Base-by-base conservation (phyloP, 2,797 vertebrate genomes). In the Pseudotriccus pelzelni region DNA sequence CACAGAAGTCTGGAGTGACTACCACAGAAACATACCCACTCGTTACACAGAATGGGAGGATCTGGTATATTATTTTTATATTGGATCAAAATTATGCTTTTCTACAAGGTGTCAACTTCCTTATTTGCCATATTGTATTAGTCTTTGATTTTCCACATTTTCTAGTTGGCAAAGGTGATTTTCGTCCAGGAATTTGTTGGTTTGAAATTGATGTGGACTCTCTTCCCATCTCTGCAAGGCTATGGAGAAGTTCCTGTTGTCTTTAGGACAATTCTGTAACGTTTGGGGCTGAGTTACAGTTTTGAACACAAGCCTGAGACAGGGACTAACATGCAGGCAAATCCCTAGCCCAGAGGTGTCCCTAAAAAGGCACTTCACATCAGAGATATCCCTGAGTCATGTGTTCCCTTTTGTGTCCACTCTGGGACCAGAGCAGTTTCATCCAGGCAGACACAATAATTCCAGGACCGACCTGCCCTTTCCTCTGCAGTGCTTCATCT, bases 91-190 rank as follows among this genome's bases (percentile, higher is more conserved):
- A 66, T 49, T 24, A 49, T 1, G 6, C 9, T 74, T 89, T 72
- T 77, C 56, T 27, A 3, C 7, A 92, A 32, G 21, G 70, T 27
- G 89, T 53, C 28, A 39, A 10, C 10, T 70, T 70, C 66, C 56
- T 39, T 32, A 93, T 95, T 95, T 94, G 77, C 78, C 66, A 52
- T 50, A 62, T 88, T 89, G 27, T 23, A 85, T 97, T 96, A 97
- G 92, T 93, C 59, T 67, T 93, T 39, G 37, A 55, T 97, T 96
- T 96, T 94, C 81, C 94, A 67, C 19, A 25, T 67, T 62, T 89
- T 88, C 84, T 90, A 96, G 92, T 18, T 94, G 91, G 96, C 95
- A 97, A 98, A 95, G 97, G 89, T 97, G 96, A 97, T 94, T 97
- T 96, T 84, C 75, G 19, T 43, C 43, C 24, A 63, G n/a, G 14